phyloP scores from a whole-genome alignment of 2,797 vertebrate species.

The Lithobates pipiens region DNA sequence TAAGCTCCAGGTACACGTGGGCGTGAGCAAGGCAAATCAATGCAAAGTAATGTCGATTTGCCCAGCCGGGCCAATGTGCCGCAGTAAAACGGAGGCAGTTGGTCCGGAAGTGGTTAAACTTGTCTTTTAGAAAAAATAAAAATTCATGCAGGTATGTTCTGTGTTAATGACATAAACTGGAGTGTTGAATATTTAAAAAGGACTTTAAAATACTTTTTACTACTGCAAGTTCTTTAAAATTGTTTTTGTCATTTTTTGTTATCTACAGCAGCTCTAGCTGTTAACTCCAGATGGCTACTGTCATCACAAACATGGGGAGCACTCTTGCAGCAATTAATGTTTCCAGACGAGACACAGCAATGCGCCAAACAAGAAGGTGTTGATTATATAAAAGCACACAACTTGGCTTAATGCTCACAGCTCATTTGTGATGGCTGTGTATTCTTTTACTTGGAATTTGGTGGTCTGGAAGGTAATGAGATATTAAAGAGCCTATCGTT shows the following conservation, averaged over 20 bases:
- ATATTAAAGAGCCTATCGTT: slow-evolving; percentile 2
- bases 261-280: not conserved
- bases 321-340: not conserved
- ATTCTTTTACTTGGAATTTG: not conserved
- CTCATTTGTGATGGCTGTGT: not conserved
- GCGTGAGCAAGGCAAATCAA: no score
- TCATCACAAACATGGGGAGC: slow-evolving; percentile 8
- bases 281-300: not conserved
- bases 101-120: not conserved
- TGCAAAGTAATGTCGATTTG: no score
- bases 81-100: no score
- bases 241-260: not conserved
- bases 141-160: not conserved
- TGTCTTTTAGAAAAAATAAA: not conserved
- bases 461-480: not conserved
- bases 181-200: not conserved
- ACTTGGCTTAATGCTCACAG: not conserved
- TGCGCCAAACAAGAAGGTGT: not conserved
- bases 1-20: no score
- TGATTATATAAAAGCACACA: not conserved
- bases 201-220: not conserved
- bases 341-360: not conserved
- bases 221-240: not conserved
- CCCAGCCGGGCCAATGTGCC: no score
- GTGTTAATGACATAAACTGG: not conserved